Conservation (phyloP, 1,140 invertebrate genomes). For the Ceratoteleas bidentatus region DNA sequence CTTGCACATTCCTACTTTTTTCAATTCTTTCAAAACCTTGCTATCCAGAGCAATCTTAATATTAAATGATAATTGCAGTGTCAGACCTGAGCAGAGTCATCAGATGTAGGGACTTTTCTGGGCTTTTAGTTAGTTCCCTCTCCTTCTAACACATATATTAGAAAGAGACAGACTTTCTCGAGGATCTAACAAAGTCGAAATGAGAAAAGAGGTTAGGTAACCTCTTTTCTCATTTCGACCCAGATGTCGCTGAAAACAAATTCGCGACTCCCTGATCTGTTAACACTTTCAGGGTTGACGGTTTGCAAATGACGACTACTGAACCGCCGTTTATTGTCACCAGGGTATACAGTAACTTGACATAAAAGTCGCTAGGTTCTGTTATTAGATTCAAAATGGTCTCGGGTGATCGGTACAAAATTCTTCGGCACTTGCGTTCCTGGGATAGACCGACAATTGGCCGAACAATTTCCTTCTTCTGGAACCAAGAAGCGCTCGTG, state of each 20-base stretch:
- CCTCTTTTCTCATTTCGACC: background rate
- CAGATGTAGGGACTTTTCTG: background rate
- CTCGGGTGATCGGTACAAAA: too few relatives aligned
- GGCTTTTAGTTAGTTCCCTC: too few relatives aligned
- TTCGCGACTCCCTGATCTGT: background rate
- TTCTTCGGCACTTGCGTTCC: too few relatives aligned
- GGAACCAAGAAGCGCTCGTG: too few relatives aligned
- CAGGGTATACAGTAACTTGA: background rate
- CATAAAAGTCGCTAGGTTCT: background rate
- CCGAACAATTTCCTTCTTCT: too few relatives aligned
- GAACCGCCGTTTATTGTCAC: slow-evolving; percentile 1
- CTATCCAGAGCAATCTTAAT: slow-evolving; percentile 16
- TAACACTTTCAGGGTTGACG: slow-evolving; percentile 1
- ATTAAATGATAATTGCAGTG: too few relatives aligned
- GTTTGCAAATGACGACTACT: background rate
- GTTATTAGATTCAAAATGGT: too few relatives aligned
- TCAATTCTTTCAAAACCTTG: slow-evolving; percentile 48
- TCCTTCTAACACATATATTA: too few relatives aligned
- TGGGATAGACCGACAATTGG: background rate
- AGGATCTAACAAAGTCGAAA: too few relatives aligned
- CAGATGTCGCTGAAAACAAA: too few relatives aligned
- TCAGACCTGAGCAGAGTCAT: slow-evolving; percentile 7
- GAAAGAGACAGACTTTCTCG: too few relatives aligned
- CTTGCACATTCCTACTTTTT: slow-evolving; percentile 4
- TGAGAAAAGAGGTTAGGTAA: background rate